These are phyloP conservation scores for Entomobrya proxima DNA, from an alignment of 2,888 invertebrate species.

Conservation along the genomic window DNA sequence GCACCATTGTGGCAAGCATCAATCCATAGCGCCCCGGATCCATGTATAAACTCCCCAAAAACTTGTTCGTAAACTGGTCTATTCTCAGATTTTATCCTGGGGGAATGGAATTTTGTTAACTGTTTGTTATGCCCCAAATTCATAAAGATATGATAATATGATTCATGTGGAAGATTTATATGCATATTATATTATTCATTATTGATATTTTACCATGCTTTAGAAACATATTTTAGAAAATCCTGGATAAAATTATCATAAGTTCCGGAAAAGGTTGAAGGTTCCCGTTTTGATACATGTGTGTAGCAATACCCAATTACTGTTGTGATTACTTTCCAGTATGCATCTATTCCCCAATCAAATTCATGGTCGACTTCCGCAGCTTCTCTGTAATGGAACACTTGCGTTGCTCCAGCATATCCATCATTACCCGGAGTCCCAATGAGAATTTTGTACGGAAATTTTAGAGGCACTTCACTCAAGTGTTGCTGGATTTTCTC, in stretches of 20 bases:
- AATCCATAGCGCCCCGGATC: constrained; percentile 48
- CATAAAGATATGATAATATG: background rate
- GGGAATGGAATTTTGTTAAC: background rate
- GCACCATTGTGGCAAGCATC: constrained; percentile 63
- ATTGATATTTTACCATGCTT: constrained; percentile 43
- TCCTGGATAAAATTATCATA: constrained; percentile 40
- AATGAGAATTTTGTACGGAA: constrained; percentile 50
- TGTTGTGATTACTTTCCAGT: constrained; percentile 62
- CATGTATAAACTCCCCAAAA: constrained; percentile 59
- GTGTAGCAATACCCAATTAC: constrained; percentile 60
- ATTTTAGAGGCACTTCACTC: constrained; percentile 29
- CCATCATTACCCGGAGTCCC: background rate
- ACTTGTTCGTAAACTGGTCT: constrained; percentile 38
- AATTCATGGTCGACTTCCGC: constrained; percentile 62
- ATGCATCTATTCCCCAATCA: constrained; percentile 56
- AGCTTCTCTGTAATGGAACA: constrained; percentile 57
- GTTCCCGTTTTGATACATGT: constrained; percentile 26
- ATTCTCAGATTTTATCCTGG: constrained; percentile 47
- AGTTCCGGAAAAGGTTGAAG: constrained; percentile 26
- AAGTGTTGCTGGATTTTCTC: constrained; percentile 28
- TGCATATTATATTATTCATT: background rate
- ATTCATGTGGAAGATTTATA: too few relatives aligned
- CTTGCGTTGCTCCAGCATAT: background rate
- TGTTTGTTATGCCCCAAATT: too few relatives aligned
- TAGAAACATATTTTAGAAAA: constrained; percentile 39